Base-by-base conservation (phyloP, 2,113 vertebrate genomes). In the Cyprinodon variegatus region DNA sequence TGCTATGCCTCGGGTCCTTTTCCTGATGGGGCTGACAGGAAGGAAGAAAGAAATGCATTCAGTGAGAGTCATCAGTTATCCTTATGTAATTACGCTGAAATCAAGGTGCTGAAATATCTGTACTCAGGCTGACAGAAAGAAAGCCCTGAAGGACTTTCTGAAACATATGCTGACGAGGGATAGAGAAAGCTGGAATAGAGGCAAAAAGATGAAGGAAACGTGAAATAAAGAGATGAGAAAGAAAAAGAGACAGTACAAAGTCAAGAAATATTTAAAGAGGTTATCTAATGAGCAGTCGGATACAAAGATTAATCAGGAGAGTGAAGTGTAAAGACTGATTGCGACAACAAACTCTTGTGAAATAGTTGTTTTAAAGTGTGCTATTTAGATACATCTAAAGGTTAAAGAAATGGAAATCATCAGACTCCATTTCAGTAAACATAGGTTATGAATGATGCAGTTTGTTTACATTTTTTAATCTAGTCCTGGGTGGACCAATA, bases 11-110 rank as follows among this genome's bases (percentile, higher is more conserved):
- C 73, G 3, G 88, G 88, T 86, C 84, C 71, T 62, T n/a, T 83
- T 89, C 82, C 61, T 84, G 79, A 87, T 76, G 78, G 84, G 50
- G 67, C 53, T 85, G 78, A 85, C 77, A 76, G 78, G 78, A 59
- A 43, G 74, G 77, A 66, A 37, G 70, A 68, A 75, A 75, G 66
- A 75, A 81, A 75, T 68, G 81, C 89, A 83, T 81, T 81, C 72
- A 80, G 72, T 75, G 83, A 84, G 82, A 90, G 80, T 88, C 87
- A 90, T 90, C 85, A 89, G 88, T 91, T 91, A 88, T 90, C 88
- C 84, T 77, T 48, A 61, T 75, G 83, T 86, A 92, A 92, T 92
- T 90, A 92, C 83, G 83, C 78, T 72, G 80, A 86, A 91, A 88
- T 92, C 89, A 90, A 90, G 85, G 87, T 87, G 78, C 78, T 81